phyloP scores from a whole-genome alignment of 2,888 invertebrate genomes.

The Muschampia plurimacula region DNA sequence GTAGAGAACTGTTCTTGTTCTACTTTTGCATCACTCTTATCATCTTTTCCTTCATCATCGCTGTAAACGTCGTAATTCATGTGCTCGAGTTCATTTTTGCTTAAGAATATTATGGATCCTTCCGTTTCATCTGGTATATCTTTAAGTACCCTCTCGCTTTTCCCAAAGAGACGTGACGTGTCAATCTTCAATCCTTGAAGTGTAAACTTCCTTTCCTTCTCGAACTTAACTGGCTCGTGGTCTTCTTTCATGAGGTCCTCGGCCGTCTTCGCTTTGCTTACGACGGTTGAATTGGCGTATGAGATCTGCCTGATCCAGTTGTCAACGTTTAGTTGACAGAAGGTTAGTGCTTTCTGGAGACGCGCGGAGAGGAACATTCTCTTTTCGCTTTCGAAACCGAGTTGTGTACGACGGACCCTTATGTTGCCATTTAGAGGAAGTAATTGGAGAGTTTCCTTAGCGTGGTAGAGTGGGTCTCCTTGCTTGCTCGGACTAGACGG shows the following conservation, averaged over 20 bases:
- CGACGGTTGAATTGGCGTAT: constrained; percentile 74
- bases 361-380: constrained; percentile 87
- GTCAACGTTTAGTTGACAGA: constrained; percentile 88
- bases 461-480: constrained; percentile 83
- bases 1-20: constrained; percentile 74
- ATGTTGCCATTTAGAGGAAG: constrained; percentile 73
- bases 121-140: constrained; percentile 87
- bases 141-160: constrained; percentile 81
- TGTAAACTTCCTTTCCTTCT: constrained; percentile 82
- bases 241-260: constrained; percentile 85
- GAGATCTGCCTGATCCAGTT: constrained; percentile 87
- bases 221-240: constrained; percentile 80
- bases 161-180: constrained; percentile 79
- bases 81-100: constrained; percentile 88
- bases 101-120: constrained; percentile 88
- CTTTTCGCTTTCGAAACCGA: constrained; percentile 87
- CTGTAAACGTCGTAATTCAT: constrained; percentile 85
- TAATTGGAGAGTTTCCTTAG: constrained; percentile 83
- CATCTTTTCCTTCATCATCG: constrained; percentile 80
- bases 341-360: constrained; percentile 87
- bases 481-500: constrained; percentile 79
- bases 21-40: constrained; percentile 72
- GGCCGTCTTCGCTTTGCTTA: constrained; percentile 76
- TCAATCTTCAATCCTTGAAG: constrained; percentile 82
- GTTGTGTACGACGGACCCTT: constrained; percentile 83